Evolutionary conservation across 1,140 invertebrate genomes (phyloP).

Genomic region (Drosophila tani): DNA sequence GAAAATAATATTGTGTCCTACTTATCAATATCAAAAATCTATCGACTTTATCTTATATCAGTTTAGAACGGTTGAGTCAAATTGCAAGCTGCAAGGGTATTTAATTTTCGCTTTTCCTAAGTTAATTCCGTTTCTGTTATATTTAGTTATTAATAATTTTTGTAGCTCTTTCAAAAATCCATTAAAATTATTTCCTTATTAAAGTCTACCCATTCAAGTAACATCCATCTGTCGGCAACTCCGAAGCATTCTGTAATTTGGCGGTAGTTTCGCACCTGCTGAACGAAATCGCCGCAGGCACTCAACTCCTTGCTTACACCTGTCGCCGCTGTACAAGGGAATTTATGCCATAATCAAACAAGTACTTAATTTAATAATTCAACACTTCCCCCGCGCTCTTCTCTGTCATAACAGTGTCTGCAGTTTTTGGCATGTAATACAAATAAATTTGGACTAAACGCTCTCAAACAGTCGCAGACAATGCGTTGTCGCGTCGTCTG

Average conservation of each 20-base stretch:
- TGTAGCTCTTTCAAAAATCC: too few relatives aligned
- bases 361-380: slow-evolving; percentile 71
- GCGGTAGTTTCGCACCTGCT: neutral
- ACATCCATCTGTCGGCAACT: neutral
- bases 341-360: slow-evolving; percentile 42
- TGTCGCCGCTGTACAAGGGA: slow-evolving; percentile 22
- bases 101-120: too few relatives aligned
- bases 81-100: too few relatives aligned
- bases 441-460: slow-evolving; percentile 76
- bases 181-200: too few relatives aligned
- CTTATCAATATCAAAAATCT: too few relatives aligned
- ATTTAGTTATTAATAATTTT: too few relatives aligned
- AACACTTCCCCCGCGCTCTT: neutral
- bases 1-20: neutral
- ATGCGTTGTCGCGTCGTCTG: slow-evolving; percentile 34
- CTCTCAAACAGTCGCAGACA: slow-evolving; percentile 66
- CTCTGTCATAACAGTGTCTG: slow-evolving; percentile 20
- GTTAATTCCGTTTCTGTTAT: too few relatives aligned
- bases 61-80: too few relatives aligned
- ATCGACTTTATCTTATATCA: too few relatives aligned
- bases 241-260: neutral
- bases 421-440: slow-evolving; percentile 52
- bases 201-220: too few relatives aligned
- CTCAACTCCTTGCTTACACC: slow-evolving; percentile 6
- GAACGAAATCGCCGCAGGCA: neutral